Base-by-base conservation (phyloP, 2,113 vertebrate species). In the Labeo rohita region DNA sequence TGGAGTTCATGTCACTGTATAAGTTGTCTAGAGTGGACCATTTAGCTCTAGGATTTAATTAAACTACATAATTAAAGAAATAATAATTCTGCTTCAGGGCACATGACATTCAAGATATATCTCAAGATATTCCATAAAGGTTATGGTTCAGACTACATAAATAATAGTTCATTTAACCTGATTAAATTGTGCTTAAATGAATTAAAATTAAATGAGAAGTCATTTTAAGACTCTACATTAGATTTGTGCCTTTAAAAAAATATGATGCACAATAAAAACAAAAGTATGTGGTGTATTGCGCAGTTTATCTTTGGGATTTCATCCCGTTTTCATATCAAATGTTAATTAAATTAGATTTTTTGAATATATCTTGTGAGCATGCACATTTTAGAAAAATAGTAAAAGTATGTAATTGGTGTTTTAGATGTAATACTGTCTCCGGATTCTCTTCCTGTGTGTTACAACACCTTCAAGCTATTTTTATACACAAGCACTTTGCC, bases 401-500 rank as follows among this genome's bases (percentile, higher is more conserved):
- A 72, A 72, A 72, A 21, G 68, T 15, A 70, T 68, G 5, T 13
- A 43, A 15, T 21, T 72, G 36, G 36, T 11, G 36, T 72, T 72
- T 72, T 36, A 45, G 68, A 45, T 45, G 18, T 72, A 45, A 45
- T 21, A 45, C 18, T 72, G 39, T 72, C 68, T n/a, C 21, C 68
- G 45, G 16, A 72, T n/a, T 72, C 0, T 21, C 68, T 45, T 72
- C 18, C 68, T 72, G 39, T 45, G 68, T 21, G 21, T 72, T 72
- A 72, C 18, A 72, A 28, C 72, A 75, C 45, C n/a, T 75, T 75
- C 45, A 23, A 28, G 21, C n/a, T 49, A 75, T 75, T 23, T 72
- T 72, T 45, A 72, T 21, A 45, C 68, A 72, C 6, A 8, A 72
- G 68, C 39, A 45, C 66, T 68, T 68, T 68, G 3, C 39, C 39